A percentile compares a stretch with the other conserved stretches of the same genome.
phyloP scores from a whole-genome alignment of 2,797 vertebrate species.

The Ibycter americanus region DNA sequence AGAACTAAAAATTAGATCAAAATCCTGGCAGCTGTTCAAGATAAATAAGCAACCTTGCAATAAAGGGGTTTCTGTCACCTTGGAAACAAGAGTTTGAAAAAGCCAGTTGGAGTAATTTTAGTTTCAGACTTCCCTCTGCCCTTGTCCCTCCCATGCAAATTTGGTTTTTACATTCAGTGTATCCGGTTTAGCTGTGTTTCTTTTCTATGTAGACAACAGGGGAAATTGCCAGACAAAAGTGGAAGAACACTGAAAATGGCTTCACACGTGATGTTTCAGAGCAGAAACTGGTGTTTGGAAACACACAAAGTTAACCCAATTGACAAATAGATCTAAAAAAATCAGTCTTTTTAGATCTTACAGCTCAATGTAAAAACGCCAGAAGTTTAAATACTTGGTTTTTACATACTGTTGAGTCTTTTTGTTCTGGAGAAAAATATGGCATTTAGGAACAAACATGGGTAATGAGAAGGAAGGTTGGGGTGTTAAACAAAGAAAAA shows the following conservation, averaged over 20 bases:
- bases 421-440: background rate
- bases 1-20: slow-evolving; percentile 27
- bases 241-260: background rate
- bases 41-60: slow-evolving; percentile 35
- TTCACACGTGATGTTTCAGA: background rate
- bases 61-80: slow-evolving; percentile 24
- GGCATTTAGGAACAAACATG: background rate
- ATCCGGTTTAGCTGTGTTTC: slow-evolving; percentile 23
- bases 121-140: slow-evolving; percentile 35
- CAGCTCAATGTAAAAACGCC: background rate
- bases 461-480: background rate
- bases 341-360: background rate
- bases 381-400: background rate
- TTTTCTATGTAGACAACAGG: background rate
- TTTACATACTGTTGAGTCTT: background rate
- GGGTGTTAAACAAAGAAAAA: background rate
- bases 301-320: background rate
- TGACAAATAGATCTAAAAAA: background rate
- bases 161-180: slow-evolving; percentile 47
- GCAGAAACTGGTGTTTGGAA: background rate
- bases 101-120: slow-evolving; percentile 46
- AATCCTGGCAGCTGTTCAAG: slow-evolving; percentile 32
- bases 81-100: slow-evolving; percentile 42
- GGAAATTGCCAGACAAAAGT: background rate
- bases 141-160: slow-evolving; percentile 27